phyloP scores from a whole-genome alignment of 2,888 invertebrate genomes.

The Drosophila cognata region DNA sequence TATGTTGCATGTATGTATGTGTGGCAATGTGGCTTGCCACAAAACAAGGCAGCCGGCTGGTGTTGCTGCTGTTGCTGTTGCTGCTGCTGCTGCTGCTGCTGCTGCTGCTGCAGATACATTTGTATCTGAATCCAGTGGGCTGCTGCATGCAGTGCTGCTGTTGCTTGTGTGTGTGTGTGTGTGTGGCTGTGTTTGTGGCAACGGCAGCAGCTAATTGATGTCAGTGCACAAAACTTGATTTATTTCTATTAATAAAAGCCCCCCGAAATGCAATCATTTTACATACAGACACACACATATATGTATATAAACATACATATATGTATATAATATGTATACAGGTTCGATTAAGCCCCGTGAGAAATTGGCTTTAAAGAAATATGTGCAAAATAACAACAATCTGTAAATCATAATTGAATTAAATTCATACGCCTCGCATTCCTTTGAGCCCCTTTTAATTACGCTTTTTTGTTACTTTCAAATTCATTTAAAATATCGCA shows the following conservation, averaged over 20 bases:
- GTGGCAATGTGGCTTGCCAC: slow-evolving; percentile 38
- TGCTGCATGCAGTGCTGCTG: slow-evolving; percentile 23
- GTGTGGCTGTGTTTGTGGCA: slow-evolving; percentile 38
- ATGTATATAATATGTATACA: background rate
- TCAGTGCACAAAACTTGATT: slow-evolving; percentile 79
- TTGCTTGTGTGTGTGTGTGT: background rate
- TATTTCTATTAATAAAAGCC: slow-evolving; percentile 79
- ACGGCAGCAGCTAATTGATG: slow-evolving; percentile 76
- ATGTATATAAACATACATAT: background rate
- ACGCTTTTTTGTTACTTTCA: background rate
- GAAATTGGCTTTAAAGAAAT: slow-evolving; percentile 29
- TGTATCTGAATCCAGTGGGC: slow-evolving; percentile 70
- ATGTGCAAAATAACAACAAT: background rate
- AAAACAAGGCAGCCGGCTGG: slow-evolving; percentile 31
- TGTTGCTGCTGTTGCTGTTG: background rate
- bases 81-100: background rate
- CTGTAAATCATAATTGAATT: background rate
- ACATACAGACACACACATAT: slow-evolving; percentile 1
- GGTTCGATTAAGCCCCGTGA: slow-evolving; percentile 30
- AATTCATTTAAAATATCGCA: background rate
- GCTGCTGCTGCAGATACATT: slow-evolving; percentile 59
- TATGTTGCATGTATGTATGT: slow-evolving; percentile 20
- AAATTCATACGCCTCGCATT: background rate
- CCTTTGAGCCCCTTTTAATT: background rate
- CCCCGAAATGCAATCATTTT: slow-evolving; percentile 59